Conservation (phyloP, 1,140 invertebrate genomes). For the Schlechtendalia chinensis region DNA sequence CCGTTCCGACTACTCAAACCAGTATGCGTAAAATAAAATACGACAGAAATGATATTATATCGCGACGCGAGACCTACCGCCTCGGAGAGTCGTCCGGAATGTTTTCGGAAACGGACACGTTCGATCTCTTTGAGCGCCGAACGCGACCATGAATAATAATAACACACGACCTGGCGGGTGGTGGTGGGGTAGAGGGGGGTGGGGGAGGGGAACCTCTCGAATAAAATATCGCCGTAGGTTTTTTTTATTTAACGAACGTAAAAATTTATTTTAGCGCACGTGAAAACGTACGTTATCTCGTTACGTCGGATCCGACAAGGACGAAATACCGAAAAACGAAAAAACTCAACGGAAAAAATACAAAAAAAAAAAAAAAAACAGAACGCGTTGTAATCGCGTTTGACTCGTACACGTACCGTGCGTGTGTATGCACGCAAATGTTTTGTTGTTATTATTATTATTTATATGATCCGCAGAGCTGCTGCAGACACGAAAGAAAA, state of each 20-base stretch:
- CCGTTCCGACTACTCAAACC: background rate
- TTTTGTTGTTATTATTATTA: no score
- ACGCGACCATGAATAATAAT: conserved; percentile 40
- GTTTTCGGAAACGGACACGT: conserved; percentile 29
- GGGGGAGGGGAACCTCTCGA: no score
- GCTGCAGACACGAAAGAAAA: no score
- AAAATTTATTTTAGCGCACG: no score
- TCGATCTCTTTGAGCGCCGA: conserved; percentile 32
- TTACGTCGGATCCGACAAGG: conserved; percentile 35
- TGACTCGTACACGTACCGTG: no score
- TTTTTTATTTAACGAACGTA: conserved; percentile 21
- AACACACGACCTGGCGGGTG: conserved; percentile 36
- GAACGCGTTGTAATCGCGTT: no score
- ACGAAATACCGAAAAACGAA: no score
- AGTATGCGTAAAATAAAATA: background rate
- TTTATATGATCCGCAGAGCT: no score
- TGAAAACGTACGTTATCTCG: conserved; percentile 28
- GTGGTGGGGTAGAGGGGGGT: no score
- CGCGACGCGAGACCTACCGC: background rate
- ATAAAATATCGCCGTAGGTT: conserved; percentile 36
- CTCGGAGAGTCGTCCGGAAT: conserved; percentile 13
- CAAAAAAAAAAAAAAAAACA: no score
- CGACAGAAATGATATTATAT: background rate
- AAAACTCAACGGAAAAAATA: no score
- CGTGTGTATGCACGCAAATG: no score